Percentiles rank a stretch among this genome's conserved stretches.
These are phyloP conservation scores for Clostera curtula DNA, from an alignment of 2,888 invertebrate genomes.

Conservation along the genomic window DNA sequence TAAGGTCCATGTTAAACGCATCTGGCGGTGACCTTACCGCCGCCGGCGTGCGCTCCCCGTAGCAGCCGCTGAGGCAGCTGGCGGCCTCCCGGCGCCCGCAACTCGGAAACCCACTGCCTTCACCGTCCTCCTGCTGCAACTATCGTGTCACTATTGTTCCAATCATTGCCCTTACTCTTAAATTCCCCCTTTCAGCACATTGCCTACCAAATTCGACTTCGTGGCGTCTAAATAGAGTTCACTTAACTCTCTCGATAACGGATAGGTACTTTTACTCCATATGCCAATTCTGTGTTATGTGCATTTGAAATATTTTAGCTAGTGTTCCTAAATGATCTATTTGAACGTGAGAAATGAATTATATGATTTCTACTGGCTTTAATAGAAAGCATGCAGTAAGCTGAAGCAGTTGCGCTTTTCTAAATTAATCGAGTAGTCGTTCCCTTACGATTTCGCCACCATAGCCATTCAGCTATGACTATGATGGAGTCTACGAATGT, in stretches of 20 bases:
- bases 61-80: constrained; percentile 83
- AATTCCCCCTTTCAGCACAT: constrained; percentile 5
- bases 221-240: constrained; percentile 2
- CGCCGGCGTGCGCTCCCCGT: constrained; percentile 83
- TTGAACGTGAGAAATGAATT: constrained; percentile 9
- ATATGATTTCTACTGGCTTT: constrained; percentile 16
- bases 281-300: constrained; percentile 7
- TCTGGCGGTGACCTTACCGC: constrained; percentile 77
- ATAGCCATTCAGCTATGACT: too few relatives aligned
- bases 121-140: constrained; percentile 72
- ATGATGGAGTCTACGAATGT: too few relatives aligned
- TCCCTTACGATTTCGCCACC: too few relatives aligned
- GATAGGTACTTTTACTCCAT: neutral
- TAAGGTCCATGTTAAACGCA: constrained; percentile 21
- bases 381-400: constrained; percentile 40
- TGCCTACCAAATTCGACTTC: constrained; percentile 9
- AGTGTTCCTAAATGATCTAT: constrained; percentile 5
- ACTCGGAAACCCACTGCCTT: constrained; percentile 66
- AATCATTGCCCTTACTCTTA: constrained; percentile 22
- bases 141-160: constrained; percentile 53
- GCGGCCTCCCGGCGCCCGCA: constrained; percentile 77
- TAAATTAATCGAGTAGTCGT: too few relatives aligned
- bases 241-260: neutral
- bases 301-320: constrained; percentile 6
- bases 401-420: constrained; percentile 35